Evolutionary conservation across 2,888 invertebrate species (phyloP).

Genomic region (Elysia crispata): DNA sequence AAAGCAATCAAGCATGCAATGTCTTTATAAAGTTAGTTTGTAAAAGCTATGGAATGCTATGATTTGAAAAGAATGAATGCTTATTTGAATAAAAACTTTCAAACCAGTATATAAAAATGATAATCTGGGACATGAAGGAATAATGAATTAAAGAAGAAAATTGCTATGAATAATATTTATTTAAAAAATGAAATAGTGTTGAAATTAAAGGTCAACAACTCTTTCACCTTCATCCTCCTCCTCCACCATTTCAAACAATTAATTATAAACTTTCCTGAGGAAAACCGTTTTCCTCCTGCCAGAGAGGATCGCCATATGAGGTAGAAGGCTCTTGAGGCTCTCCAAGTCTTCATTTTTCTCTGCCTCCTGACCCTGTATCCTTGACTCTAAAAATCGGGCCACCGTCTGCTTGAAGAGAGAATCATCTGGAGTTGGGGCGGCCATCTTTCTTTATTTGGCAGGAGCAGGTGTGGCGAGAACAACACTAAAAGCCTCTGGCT

Average conservation of each 20-base stretch:
- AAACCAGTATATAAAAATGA: too few relatives aligned
- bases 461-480: background rate
- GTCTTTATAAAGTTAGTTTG: too few relatives aligned
- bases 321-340: background rate
- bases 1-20: too few relatives aligned
- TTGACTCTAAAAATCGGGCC: background rate
- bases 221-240: background rate
- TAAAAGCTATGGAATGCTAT: too few relatives aligned
- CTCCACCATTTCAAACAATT: conserved; percentile 7
- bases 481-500: background rate
- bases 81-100: too few relatives aligned
- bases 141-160: too few relatives aligned
- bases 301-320: background rate
- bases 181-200: too few relatives aligned
- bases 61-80: too few relatives aligned
- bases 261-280: background rate
- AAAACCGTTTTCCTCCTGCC: background rate
- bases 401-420: background rate
- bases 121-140: too few relatives aligned
- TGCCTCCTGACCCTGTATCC: background rate
- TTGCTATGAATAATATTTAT: too few relatives aligned
- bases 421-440: background rate
- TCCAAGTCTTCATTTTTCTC: background rate
- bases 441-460: background rate
- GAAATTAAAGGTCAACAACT: too few relatives aligned